Base-by-base conservation (phyloP, 2,797 vertebrate species). In the Rachycentron canadum region DNA sequence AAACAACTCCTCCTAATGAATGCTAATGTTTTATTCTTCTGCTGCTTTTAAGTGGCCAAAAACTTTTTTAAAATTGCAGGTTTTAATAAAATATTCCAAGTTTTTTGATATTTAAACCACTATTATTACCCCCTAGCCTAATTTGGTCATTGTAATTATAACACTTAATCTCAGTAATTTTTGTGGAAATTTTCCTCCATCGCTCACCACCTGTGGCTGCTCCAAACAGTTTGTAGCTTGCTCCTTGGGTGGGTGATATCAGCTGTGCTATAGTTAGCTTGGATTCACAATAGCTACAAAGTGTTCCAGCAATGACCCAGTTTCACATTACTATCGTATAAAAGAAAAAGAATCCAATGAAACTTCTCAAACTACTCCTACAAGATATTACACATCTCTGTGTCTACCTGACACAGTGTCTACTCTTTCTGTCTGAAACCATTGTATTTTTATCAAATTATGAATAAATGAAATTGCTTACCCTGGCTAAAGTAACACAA, bases 261-360 rank as follows among this genome's bases (percentile, higher is more conserved):
- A 52, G 12, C 49, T 26, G 23, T 26, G 2, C 2, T 52, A 23
- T 25, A 52, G 49, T 52, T 52, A 26, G 11, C 25, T 50, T 25
- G 47, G 47, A n/a, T 50, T 52, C 49, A 52, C 23, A 52, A 14
- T 52, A 26, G 13, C 26, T 26, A 6, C 49, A 41, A 59, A 70
- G 26, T 13, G 61, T 53, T 66, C 25, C 26, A 73, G 13, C 28
- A 43, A 25, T 74, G 50, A 82, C 65, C 65, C 38, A 74, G 30
- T 68, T 82, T 77, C 69, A 36, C 8, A 53, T 25, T 1, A 3
- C 23, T 47, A 55, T 14, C 13, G 45, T 57, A 76, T 53, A 50
- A 80, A 78, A 63, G 16, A 17, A 26, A 34, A 32, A 43, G 43
- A 67, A 73, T 58, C 30, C n/a, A 23, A 28, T 47, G 7, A 70